Conservation (phyloP, 30 jellyfish, hydroid and myxozoan species). For the Turritopsis rubra region DNA sequence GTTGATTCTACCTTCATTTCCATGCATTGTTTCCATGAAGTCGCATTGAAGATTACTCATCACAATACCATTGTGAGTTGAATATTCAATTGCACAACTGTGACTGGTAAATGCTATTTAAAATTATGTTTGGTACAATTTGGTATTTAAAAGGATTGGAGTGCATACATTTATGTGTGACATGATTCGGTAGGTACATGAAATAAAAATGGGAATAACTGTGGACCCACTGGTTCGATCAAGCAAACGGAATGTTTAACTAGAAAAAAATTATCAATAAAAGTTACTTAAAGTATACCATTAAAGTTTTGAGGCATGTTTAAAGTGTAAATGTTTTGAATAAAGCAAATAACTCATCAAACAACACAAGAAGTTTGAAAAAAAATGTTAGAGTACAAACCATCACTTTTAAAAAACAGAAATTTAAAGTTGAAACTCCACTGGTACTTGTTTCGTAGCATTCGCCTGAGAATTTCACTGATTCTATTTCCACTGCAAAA, state of each 20-base stretch:
- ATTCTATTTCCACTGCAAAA: no score
- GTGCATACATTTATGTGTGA: not conserved
- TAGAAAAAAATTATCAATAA: not conserved
- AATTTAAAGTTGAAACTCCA: no score
- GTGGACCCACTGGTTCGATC: not conserved
- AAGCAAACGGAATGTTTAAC: not conserved
- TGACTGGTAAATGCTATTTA: not conserved
- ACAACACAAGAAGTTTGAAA: not conserved
- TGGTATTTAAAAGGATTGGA: not conserved
- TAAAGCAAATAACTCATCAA: not conserved
- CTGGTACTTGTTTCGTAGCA: no score
- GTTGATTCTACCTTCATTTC: no score
- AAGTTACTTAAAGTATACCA: not conserved
- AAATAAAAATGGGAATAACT: not conserved
- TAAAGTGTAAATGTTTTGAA: not conserved
- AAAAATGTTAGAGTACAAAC: no score
- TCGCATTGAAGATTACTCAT: not conserved
- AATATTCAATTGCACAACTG: no score
- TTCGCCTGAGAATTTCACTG: no score
- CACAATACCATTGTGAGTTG: no score
- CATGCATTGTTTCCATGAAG: no score
- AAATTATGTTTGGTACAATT: not conserved
- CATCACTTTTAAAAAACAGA: no score
- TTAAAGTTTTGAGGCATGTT: not conserved
- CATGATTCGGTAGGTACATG: not conserved